Evolutionary conservation across 1,140 invertebrate genomes (phyloP), one percentile per base, ranked within the genome.

Genomic region (Brachionus rotundiformis): DNA sequence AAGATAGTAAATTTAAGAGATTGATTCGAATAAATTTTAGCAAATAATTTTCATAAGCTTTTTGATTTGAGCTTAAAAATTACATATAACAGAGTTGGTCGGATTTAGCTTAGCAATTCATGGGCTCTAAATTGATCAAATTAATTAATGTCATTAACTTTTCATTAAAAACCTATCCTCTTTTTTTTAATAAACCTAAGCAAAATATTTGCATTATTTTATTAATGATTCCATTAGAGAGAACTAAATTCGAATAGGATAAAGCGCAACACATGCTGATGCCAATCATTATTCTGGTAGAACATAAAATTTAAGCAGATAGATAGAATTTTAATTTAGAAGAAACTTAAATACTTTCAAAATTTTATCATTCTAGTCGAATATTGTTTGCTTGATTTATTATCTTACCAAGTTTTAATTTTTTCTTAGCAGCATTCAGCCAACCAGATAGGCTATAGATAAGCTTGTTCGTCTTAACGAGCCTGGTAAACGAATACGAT

Each of bases 131-230:
- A 73, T 73, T 39, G 68, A 73, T 73, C 25, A 73, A 44, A 73
- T 73, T 73, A 73, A 73, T 73, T 73, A 73, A 47, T 73, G 68
- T 73, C 68, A 73, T 73, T 73, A 73, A 73, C 68, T 73, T 73
- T 73, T 73, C 68, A 73, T 73, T 73, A 73, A 44, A 44, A 73
- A 8, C 7, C 27, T 73, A 11, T 73, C 36, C 36, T 25, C 19
- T 73, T 25, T n/a, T 16, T 73, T 41, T 73, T 31, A 44, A 36
- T 68, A 68, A 61, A 25, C 59, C 59, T 25, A 31, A 68, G 61
- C 61, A 63, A 63, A 68, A 68, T 23, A 61, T 61, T 61, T 61
- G 27, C 59, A 61, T 39, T 39, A 68, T 41, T 73, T 44, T 73
- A 73, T 73, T 73, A 73, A 73, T 73, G 68, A 73, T 73, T 73